These are phyloP conservation scores for Tupaia tana DNA, from an alignment of 2,113 vertebrate genomes.

Conservation along the genomic window DNA sequence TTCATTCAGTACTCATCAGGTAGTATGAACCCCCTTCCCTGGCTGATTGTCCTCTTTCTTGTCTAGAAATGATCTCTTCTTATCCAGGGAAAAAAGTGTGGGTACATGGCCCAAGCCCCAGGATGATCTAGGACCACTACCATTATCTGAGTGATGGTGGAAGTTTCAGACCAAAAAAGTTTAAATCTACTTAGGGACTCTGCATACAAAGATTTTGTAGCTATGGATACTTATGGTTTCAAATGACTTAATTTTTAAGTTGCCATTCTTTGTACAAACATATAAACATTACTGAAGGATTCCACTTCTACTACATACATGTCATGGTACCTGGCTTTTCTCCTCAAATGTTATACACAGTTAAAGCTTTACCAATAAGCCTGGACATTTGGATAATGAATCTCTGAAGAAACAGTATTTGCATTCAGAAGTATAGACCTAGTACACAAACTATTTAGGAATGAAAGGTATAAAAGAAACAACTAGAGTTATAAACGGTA, in stretches of 20 bases:
- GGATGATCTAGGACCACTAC: rapidly evolving
- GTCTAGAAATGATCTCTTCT: background rate
- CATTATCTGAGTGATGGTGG: background rate
- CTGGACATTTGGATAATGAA: background rate
- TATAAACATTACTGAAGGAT: background rate
- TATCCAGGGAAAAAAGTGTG: background rate
- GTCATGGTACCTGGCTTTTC: background rate
- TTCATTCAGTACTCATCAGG: background rate
- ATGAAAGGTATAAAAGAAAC: too few relatives aligned
- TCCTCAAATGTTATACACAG: background rate
- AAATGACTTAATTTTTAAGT: background rate
- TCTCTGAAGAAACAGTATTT: slow-evolving; percentile 37
- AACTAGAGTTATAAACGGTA: background rate
- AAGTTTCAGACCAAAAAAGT: background rate
- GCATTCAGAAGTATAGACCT: background rate
- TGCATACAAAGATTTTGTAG: background rate
- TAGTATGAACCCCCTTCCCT: background rate
- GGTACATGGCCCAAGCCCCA: background rate
- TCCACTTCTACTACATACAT: background rate
- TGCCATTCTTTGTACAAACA: background rate
- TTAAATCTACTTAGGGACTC: background rate
- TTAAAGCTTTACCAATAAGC: slow-evolving; percentile 1
- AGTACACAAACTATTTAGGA: background rate
- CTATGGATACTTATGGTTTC: background rate
- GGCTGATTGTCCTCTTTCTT: background rate